Evolutionary conservation across 2,797 vertebrate species (phyloP).

Genomic region (Sphenopsis melanotis): DNA sequence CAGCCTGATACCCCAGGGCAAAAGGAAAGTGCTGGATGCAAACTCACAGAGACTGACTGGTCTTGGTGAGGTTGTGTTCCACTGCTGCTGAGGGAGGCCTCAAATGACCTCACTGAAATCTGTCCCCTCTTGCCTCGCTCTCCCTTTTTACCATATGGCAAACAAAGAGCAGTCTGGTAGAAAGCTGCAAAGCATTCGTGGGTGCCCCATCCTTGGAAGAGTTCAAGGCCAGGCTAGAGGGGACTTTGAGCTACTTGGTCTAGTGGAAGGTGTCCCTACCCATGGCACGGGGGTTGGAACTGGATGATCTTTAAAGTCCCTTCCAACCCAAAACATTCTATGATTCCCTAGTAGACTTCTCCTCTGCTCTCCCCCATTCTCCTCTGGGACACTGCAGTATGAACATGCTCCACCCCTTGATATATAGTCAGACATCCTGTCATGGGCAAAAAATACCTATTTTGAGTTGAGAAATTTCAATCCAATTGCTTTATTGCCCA

Average conservation of each 20-base stretch:
- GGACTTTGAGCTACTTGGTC: background rate
- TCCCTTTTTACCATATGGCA: background rate
- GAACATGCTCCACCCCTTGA: background rate
- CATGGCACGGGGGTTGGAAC: background rate
- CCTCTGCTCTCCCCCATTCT: background rate
- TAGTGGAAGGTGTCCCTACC: background rate
- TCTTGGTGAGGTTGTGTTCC: background rate
- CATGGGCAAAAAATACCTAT: background rate
- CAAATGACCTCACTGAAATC: background rate
- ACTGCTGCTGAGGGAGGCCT: background rate
- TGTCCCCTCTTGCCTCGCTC: background rate
- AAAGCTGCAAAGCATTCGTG: background rate
- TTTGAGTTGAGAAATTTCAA: background rate
- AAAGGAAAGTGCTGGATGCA: background rate
- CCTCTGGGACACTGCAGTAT: background rate
- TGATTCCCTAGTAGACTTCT: background rate
- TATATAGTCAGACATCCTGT: background rate
- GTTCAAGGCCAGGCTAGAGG: background rate
- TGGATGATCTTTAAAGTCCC: background rate
- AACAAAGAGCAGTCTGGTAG: background rate
- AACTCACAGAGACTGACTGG: rapidly evolving
- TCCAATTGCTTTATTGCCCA: background rate
- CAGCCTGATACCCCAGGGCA: background rate
- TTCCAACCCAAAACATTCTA: background rate
- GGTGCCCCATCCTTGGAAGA: background rate